Evolutionary conservation across 2,113 vertebrate genomes (phyloP).

Genomic region (Seriola dumerili): DNA sequence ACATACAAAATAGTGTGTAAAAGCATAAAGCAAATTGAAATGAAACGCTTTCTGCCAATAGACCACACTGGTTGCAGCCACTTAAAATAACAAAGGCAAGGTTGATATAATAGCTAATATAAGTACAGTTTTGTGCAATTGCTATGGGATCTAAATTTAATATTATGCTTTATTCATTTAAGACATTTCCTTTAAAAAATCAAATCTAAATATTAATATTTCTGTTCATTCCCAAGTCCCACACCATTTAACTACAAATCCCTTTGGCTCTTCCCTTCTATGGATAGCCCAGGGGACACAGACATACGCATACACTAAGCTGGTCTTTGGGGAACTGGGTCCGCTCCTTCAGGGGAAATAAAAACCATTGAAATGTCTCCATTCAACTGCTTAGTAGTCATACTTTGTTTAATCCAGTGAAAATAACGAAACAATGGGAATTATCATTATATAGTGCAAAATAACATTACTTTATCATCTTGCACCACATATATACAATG

Average conservation of each 20-base stretch:
- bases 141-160: slow-evolving; percentile 31
- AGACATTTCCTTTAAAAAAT: slow-evolving; percentile 29
- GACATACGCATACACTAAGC: slow-evolving; percentile 10
- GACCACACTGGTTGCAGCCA: not conserved
- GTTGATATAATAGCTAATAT: too few species aligned
- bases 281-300: slow-evolving; percentile 58
- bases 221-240: slow-evolving; percentile 49
- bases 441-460: not conserved
- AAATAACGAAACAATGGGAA: slow-evolving; percentile 7
- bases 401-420: slow-evolving; percentile 7
- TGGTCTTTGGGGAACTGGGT: slow-evolving; percentile 53
- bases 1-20: not conserved
- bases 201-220: slow-evolving; percentile 64
- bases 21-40: not conserved
- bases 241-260: slow-evolving; percentile 63
- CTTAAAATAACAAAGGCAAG: not conserved
- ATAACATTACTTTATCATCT: not conserved
- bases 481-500: not conserved
- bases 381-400: not conserved
- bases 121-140: not conserved
- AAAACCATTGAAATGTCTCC: slow-evolving; percentile 25
- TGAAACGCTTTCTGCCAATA: not conserved
- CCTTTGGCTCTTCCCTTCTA: slow-evolving; percentile 50
- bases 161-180: slow-evolving; percentile 49
- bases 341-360: slow-evolving; percentile 41